Conservation (phyloP, 2,113 vertebrate genomes). For the Galbula dea region DNA sequence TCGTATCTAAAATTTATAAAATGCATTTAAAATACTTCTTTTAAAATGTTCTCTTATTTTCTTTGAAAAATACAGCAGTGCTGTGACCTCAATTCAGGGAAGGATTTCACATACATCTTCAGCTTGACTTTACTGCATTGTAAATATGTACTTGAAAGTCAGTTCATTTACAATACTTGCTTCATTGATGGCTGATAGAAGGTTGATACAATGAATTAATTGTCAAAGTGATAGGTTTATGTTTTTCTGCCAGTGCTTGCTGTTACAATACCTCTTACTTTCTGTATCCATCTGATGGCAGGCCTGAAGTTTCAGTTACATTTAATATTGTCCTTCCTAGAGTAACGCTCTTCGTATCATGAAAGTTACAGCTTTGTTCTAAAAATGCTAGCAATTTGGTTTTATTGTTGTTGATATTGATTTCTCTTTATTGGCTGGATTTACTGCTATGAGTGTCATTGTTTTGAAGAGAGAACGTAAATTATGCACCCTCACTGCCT, state of each 20-base stretch:
- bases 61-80: background rate
- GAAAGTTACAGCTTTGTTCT: background rate
- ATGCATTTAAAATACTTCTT: background rate
- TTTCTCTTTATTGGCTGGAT: background rate
- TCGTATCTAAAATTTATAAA: background rate
- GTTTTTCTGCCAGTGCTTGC: background rate
- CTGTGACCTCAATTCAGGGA: background rate
- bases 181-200: background rate
- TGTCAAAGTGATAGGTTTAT: background rate
- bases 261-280: background rate
- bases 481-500: background rate
- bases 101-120: background rate
- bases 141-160: background rate
- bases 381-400: background rate
- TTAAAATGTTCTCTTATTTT: background rate
- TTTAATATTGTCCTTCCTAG: background rate
- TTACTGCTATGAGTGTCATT: background rate
- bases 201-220: background rate
- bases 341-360: background rate
- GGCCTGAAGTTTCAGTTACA: background rate
- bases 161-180: background rate
- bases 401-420: background rate
- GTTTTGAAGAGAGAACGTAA: background rate
- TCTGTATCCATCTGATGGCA: background rate
- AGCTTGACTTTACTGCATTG: background rate